Conservation (phyloP, 92 coral and sea anemone genomes). For the Paragorgia papillata region DNA sequence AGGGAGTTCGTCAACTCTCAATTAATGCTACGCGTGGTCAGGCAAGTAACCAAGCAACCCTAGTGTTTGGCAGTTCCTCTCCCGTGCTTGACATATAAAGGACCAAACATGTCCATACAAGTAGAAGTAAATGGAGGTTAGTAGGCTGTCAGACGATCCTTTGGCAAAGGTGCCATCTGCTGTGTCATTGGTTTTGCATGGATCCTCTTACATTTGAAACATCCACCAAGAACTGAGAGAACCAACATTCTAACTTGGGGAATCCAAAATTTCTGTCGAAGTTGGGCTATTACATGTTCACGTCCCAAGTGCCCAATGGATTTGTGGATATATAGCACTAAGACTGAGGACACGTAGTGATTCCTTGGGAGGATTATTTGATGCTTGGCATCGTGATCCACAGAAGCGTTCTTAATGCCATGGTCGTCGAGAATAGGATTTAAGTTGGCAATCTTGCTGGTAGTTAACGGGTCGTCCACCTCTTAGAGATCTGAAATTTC, state of each 20-base stretch:
- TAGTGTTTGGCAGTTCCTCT: too few species aligned
- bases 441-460: conserved; percentile 63
- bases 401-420: conserved; percentile 34
- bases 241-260: conserved; percentile 49
- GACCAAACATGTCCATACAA: conserved; percentile 13
- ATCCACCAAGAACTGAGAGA: conserved; percentile 42
- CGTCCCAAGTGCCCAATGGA: conserved; percentile 61
- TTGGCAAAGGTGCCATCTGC: conserved; percentile 60
- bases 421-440: conserved; percentile 55
- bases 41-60: too few species aligned
- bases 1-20: too few species aligned
- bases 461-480: conserved; percentile 30
- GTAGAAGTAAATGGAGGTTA: conserved; percentile 61
- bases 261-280: conserved; percentile 69
- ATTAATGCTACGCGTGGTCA: too few species aligned
- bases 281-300: conserved; percentile 57
- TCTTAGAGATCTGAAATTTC: conserved; percentile 52
- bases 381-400: conserved; percentile 8
- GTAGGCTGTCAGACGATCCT: conserved; percentile 36
- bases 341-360: conserved; percentile 47
- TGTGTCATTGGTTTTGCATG: conserved; percentile 53
- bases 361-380: conserved; percentile 57
- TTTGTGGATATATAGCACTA: conserved; percentile 50
- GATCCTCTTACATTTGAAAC: conserved; percentile 53
- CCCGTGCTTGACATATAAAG: too few species aligned